Evolutionary conservation across 2,113 vertebrate genomes (phyloP).

Genomic region (Tupaia tana): DNA sequence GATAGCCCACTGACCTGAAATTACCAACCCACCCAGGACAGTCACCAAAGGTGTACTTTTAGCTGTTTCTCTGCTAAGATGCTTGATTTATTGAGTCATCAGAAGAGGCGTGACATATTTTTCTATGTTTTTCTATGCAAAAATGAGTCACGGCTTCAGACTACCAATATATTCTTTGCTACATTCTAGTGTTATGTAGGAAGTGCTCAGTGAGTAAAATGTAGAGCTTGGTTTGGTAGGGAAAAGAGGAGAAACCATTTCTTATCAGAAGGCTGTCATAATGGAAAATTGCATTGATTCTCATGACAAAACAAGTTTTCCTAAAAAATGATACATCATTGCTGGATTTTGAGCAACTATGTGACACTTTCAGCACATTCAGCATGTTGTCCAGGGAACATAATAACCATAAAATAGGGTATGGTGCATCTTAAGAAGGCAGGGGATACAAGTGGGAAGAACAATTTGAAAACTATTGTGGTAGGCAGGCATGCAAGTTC

Average conservation of each 20-base stretch:
- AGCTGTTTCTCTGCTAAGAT: neutral
- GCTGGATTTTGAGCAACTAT: neutral
- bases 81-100: neutral
- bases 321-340: neutral
- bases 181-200: neutral
- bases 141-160: no score
- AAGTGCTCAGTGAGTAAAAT: neutral
- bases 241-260: neutral
- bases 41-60: neutral
- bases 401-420: neutral
- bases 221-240: neutral
- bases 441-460: neutral
- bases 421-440: neutral
- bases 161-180: neutral
- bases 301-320: neutral
- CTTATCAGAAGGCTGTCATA: neutral
- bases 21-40: neutral
- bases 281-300: neutral
- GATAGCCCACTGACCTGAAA: neutral
- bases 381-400: neutral
- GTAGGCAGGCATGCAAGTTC: neutral
- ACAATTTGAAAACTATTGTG: neutral
- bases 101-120: no score
- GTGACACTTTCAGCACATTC: neutral
- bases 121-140: no score